phyloP scores from a whole-genome alignment of 2,888 invertebrate species.

The Myathropa florea region DNA sequence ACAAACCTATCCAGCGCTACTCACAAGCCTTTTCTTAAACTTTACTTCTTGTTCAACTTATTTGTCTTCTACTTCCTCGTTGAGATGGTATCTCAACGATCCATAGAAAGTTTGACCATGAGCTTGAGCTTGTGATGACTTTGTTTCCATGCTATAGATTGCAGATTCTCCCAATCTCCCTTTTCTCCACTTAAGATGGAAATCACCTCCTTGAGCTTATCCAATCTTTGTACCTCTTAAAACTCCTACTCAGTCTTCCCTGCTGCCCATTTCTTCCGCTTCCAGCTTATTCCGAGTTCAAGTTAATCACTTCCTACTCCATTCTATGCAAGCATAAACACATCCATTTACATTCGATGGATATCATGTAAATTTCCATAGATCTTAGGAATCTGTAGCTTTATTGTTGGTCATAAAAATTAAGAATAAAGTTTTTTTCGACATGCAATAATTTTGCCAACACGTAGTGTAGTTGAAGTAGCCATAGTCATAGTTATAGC shows the following conservation, averaged over 20 bases:
- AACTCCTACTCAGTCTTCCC: background rate
- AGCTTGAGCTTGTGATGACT: too few species aligned
- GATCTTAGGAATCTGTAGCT: constrained; percentile 33
- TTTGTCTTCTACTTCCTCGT: too few species aligned
- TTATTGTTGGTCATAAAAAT: constrained; percentile 31
- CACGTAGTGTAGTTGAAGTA: background rate
- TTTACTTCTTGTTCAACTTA: too few species aligned
- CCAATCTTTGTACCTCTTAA: background rate
- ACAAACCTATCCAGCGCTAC: too few species aligned
- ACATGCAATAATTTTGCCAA: constrained; percentile 32
- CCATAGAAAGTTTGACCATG: too few species aligned
- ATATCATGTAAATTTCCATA: constrained; percentile 23
- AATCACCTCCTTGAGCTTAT: background rate
- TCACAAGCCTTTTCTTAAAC: too few species aligned
- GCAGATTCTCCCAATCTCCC: background rate
- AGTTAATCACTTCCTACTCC: background rate
- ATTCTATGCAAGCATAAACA: background rate
- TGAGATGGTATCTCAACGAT: too few species aligned
- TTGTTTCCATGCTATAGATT: background rate
- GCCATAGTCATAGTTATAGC: background rate
- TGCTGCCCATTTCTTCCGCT: background rate
- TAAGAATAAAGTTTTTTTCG: background rate
- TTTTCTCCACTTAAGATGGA: background rate
- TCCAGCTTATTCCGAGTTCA: background rate
- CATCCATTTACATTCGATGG: background rate